Evolutionary conservation across 1,140 invertebrate genomes (phyloP).

Genomic region (Idris sp.): DNA sequence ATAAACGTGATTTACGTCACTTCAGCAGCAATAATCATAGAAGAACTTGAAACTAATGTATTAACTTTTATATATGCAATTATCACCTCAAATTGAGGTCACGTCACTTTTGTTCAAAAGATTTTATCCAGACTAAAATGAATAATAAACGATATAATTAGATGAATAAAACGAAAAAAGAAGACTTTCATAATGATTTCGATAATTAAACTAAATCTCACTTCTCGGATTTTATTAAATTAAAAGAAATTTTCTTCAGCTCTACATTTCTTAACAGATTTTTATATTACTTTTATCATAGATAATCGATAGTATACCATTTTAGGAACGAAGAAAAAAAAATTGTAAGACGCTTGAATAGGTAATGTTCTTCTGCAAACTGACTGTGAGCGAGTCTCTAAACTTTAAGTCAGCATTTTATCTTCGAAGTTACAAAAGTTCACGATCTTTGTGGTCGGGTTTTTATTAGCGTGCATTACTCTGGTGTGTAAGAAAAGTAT

Average conservation of each 20-base stretch:
- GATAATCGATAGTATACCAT: too few relatives aligned
- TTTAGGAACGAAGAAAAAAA: too few relatives aligned
- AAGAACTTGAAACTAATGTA: background rate
- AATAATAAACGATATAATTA: too few relatives aligned
- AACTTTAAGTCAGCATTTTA: slow-evolving; percentile 27
- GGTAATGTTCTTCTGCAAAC: background rate
- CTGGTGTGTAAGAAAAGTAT: slow-evolving; percentile 5
- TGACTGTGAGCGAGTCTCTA: slow-evolving; percentile 3
- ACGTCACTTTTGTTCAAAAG: background rate
- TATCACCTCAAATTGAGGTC: background rate
- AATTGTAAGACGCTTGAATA: too few relatives aligned
- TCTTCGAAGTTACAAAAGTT: slow-evolving; percentile 25
- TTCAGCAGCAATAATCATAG: background rate
- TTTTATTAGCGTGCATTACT: slow-evolving; percentile 14
- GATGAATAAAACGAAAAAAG: too few relatives aligned
- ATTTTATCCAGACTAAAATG: too few relatives aligned
- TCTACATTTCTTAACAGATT: too few relatives aligned
- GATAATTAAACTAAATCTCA: too few relatives aligned
- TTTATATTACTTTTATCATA: too few relatives aligned
- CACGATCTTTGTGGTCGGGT: slow-evolving; percentile 7
- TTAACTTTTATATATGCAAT: background rate
- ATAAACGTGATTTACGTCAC: slow-evolving; percentile 7
- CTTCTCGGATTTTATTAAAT: too few relatives aligned
- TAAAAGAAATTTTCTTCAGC: too few relatives aligned
- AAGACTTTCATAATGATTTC: too few relatives aligned